A percentile compares a stretch with the other conserved stretches of the same genome.
These are phyloP conservation scores for Tamias sibiricus DNA, from an alignment of 2,113 vertebrate species.

Conservation along the genomic window DNA sequence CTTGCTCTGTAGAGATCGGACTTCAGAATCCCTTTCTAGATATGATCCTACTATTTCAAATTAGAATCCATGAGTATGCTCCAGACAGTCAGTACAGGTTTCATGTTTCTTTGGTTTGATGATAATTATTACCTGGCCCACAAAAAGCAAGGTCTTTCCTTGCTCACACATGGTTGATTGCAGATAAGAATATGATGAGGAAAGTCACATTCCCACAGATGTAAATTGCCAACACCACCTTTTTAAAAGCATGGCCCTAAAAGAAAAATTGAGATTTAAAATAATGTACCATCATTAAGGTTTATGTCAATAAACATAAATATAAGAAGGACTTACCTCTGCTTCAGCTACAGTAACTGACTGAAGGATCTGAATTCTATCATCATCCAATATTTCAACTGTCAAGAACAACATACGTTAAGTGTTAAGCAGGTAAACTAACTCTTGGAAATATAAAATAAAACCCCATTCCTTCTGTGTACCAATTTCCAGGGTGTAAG, in stretches of 20 bases:
- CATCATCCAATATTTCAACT: conserved; percentile 88
- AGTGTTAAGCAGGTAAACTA: neutral
- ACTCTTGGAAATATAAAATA: neutral
- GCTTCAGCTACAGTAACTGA: conserved; percentile 81
- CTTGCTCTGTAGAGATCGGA: neutral
- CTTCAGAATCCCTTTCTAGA: neutral
- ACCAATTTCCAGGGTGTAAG: neutral
- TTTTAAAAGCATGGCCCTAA: conserved; percentile 90
- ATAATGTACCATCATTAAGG: neutral
- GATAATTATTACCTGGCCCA: neutral
- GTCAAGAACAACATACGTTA: conserved; percentile 55
- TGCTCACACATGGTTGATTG: conserved; percentile 86
- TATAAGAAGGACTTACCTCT: conserved; percentile 84
- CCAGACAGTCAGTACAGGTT: neutral
- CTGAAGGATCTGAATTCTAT: conserved; percentile 89
- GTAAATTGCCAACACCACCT: conserved; percentile 88
- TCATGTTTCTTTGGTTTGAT: neutral
- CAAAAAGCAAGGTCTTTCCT: neutral
- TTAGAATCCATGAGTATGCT: neutral
- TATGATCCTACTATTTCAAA: neutral
- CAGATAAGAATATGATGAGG: conserved; percentile 87
- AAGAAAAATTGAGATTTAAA: conserved; percentile 66
- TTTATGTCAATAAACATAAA: neutral
- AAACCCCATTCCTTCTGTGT: neutral
- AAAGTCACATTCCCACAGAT: conserved; percentile 90